These are phyloP conservation scores for Orchestia grillus DNA, from an alignment of 1,140 invertebrate species.

Conservation along the genomic window DNA sequence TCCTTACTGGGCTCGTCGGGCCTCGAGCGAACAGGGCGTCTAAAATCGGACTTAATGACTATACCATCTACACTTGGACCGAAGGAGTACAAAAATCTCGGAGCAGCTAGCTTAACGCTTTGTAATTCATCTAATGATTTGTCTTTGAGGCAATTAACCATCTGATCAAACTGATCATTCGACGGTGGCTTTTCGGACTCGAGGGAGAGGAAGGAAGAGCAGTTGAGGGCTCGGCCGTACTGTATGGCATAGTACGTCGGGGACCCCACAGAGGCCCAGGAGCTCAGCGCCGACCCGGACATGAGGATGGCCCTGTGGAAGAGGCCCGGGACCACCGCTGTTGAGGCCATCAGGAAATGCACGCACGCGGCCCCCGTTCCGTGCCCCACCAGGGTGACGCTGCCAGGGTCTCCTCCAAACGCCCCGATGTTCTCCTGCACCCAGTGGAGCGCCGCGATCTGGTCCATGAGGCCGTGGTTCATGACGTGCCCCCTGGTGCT, in stretches of 20 bases:
- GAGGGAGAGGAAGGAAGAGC: conserved; percentile 53
- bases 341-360: conserved; percentile 92
- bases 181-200: conserved; percentile 57
- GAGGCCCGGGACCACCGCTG: conserved; percentile 88
- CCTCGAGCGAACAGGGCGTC: conserved; percentile 59
- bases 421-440: conserved; percentile 92
- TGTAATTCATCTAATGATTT: conserved; percentile 66
- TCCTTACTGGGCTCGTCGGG: conserved; percentile 68
- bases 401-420: conserved; percentile 92
- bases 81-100: conserved; percentile 78
- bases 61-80: conserved; percentile 87
- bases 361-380: conserved; percentile 95
- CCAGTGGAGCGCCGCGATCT: conserved; percentile 72
- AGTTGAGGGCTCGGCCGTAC: conserved; percentile 77
- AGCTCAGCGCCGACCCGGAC: conserved; percentile 79
- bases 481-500: conserved; percentile 51
- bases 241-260: conserved; percentile 82
- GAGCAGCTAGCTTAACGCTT: conserved; percentile 61
- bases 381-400: conserved; percentile 95
- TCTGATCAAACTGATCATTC: conserved; percentile 63
- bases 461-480: conserved; percentile 60
- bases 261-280: conserved; percentile 78
- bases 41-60: conserved; percentile 79
- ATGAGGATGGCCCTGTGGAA: conserved; percentile 78
- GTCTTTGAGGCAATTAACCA: conserved; percentile 68